Evolutionary conservation across 2,888 invertebrate genomes (phyloP), one percentile per base, ranked within the genome.

Genomic region (Ferdinandea cuprea): DNA sequence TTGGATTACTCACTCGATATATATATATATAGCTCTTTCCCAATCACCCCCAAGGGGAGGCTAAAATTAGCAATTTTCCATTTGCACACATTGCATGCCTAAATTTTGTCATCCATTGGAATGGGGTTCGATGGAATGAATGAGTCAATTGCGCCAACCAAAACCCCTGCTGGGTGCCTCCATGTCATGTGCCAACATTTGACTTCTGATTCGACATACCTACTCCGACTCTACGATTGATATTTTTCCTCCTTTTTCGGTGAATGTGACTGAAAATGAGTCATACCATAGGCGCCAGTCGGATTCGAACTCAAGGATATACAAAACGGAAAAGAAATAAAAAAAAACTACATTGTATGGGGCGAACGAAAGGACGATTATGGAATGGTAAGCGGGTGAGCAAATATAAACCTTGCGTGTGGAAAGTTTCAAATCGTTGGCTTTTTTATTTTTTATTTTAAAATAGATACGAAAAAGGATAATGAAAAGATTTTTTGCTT

Each of bases 401-500:
- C n/a, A 1, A 28, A 32, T 42, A 30, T 54, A 44, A 63, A 32
- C 46, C 48, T 81, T 65, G 66, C 71, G 78, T 83, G 83, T 66
- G 79, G 69, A 84, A 79, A 84, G 84, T 84, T 84, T 84, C 84
- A 84, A 84, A 69, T 78, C 73, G 78, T 61, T 56, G 78, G 83
- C 68, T 48, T 73, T 73, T 83, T 78, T 68, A 72, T 42, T 78
- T 44, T n/a, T 21, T 4, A n/a, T n/a, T 44, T 72, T 48, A 48
- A 66, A 77, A 77, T 66, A 54, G 58, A 80, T 21, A 59, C 21
- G 17, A 42, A 40, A 71, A 73, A 68, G 19, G 46, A 48, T 68
- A 35, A 52, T 21, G 50, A 58, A 77, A 44, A 48, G 44, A 50
- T 40, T 17, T 56, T 42, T 37, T 65, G 91, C 94, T 93, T 93